Conservation (phyloP, 2,797 vertebrate species). For the Acomys russatus region DNA sequence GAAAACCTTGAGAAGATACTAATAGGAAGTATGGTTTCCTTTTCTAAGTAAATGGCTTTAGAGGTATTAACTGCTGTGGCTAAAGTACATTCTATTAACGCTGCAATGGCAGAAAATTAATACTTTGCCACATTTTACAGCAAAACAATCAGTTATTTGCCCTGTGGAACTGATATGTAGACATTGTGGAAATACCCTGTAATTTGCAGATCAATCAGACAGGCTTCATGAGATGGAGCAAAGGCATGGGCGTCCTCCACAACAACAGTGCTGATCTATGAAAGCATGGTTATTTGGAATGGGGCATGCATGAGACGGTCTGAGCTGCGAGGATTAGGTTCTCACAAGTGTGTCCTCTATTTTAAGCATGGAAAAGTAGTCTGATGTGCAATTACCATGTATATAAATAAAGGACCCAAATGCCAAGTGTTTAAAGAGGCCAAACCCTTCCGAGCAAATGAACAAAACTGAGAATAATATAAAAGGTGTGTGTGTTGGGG, state of each 20-base stretch:
- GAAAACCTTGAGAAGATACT: conserved; percentile 40
- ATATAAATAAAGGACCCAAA: conserved; percentile 56
- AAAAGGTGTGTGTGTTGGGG: not conserved
- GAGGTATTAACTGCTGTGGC: conserved; percentile 1
- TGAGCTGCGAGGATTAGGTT: conserved; percentile 45
- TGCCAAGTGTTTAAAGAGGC: conserved; percentile 42
- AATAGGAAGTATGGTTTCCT: conserved; percentile 16
- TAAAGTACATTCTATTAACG: conserved; percentile 68
- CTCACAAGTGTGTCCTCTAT: conserved; percentile 35
- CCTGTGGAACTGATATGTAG: conserved; percentile 37
- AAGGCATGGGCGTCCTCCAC: not conserved
- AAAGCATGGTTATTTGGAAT: conserved; percentile 16
- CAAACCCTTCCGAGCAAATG: conserved; percentile 55
- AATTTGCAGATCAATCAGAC: conserved; percentile 76
- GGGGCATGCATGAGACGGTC: not conserved
- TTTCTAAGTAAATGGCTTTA: conserved; percentile 55
- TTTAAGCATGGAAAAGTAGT: conserved; percentile 63
- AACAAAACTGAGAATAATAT: conserved; percentile 62
- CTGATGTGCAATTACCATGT: conserved; percentile 55
- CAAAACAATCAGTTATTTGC: conserved; percentile 62
- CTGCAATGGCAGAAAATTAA: conserved; percentile 54
- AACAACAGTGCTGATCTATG: conserved; percentile 4
- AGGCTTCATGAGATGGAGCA: conserved; percentile 1
- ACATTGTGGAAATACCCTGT: conserved; percentile 27
- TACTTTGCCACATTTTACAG: conserved; percentile 65